phyloP scores from a whole-genome alignment of 2,888 invertebrate species.

The Atherix ibis region DNA sequence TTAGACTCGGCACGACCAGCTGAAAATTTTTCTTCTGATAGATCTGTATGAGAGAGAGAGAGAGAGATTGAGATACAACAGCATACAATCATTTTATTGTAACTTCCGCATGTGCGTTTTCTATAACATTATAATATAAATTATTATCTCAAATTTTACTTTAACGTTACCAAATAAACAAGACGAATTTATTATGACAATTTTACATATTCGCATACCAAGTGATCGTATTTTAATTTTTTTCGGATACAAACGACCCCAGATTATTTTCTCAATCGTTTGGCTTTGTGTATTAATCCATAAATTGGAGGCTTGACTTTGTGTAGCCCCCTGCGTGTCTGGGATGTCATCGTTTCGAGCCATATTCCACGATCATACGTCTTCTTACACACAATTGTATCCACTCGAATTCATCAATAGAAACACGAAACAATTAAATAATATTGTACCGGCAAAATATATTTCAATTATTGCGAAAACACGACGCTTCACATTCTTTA shows the following conservation, averaged over 20 bases:
- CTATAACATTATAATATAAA: no score
- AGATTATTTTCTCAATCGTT: constrained; percentile 26
- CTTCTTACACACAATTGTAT: no score
- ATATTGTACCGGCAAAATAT: no score
- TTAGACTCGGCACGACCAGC: constrained; percentile 33
- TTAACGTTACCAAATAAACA: constrained; percentile 26
- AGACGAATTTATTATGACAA: constrained; percentile 22
- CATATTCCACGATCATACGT: no score
- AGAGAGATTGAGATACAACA: constrained; percentile 1
- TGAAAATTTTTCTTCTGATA: constrained; percentile 31
- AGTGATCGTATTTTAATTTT: constrained; percentile 28
- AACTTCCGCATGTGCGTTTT: no score
- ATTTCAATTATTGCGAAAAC: no score
- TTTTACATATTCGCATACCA: constrained; percentile 27
- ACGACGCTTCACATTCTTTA: no score
- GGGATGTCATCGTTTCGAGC: no score
- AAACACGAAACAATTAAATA: no score
- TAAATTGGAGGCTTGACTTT: constrained; percentile 23
- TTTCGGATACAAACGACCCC: constrained; percentile 30
- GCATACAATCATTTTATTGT: no score
- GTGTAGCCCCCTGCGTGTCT: constrained; percentile 21
- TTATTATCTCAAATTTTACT: no score
- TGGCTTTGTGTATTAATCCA: constrained; percentile 30
- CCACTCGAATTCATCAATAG: no score
- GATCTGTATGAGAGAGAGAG: constrained; percentile 22